phyloP scores from a whole-genome alignment of 2,113 vertebrate genomes.

The Nipponia nippon region DNA sequence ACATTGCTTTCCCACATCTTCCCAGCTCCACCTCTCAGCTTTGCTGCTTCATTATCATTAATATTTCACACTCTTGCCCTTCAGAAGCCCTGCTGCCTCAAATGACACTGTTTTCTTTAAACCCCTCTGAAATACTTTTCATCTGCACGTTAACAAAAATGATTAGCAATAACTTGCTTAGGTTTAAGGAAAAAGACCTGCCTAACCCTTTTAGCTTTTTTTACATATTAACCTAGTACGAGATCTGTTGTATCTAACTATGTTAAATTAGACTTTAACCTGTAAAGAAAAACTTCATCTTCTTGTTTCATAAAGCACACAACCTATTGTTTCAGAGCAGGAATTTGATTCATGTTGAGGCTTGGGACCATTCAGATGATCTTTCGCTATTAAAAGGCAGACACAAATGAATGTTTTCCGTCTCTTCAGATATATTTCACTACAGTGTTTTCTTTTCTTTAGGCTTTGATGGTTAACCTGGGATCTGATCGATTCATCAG shows the following conservation, averaged over 20 bases:
- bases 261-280: neutral
- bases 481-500: slow-evolving; percentile 95
- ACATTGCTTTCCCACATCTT: neutral
- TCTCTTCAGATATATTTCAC: neutral
- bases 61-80: neutral
- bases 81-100: neutral
- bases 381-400: neutral
- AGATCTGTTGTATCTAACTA: neutral
- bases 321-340: neutral
- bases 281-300: neutral
- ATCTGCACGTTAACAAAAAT: neutral
- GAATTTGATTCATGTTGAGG: neutral
- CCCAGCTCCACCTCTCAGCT: neutral
- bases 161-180: neutral
- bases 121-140: neutral
- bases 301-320: neutral
- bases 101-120: neutral
- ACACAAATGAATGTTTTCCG: neutral
- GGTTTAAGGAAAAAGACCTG: neutral
- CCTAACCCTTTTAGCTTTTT: neutral
- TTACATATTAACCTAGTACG: neutral
- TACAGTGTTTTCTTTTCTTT: neutral
- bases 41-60: neutral
- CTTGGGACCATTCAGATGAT: neutral
- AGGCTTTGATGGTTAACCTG: slow-evolving; percentile 98